These are phyloP conservation scores for Argopecten irradians DNA, from an alignment of 1,140 invertebrate species.

Conservation along the genomic window DNA sequence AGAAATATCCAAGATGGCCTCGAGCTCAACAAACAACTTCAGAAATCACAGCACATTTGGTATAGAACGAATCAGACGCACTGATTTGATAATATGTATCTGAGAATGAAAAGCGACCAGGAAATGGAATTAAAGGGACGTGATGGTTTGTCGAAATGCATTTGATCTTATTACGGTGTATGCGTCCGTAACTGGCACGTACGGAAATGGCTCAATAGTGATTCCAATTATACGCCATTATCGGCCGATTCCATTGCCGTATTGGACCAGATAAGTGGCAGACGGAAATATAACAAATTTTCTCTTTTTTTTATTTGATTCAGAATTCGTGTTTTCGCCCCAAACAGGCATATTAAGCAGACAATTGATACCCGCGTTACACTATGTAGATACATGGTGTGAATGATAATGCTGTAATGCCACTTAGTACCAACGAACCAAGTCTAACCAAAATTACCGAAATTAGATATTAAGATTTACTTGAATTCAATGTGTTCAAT, in stretches of 20 bases:
- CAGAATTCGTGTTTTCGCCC: not conserved
- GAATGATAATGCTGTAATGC: too few relatives aligned
- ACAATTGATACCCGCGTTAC: not conserved
- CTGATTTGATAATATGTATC: not conserved
- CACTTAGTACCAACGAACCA: too few relatives aligned
- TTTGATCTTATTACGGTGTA: slow-evolving; percentile 2
- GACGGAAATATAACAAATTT: slow-evolving; percentile 8
- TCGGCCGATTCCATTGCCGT: not conserved
- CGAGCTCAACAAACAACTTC: not conserved
- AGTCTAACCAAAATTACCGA: too few relatives aligned
- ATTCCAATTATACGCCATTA: not conserved
- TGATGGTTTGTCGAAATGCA: slow-evolving; percentile 21
- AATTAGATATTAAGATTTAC: too few relatives aligned
- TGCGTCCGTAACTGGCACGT: not conserved
- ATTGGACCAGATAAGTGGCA: not conserved
- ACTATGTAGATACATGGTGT: not conserved
- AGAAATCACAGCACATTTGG: not conserved
- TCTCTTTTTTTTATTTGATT: not conserved
- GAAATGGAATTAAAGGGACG: not conserved
- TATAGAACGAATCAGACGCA: not conserved
- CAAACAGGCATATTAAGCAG: not conserved
- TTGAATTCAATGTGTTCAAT: too few relatives aligned
- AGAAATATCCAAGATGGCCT: too few relatives aligned
- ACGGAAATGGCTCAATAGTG: slow-evolving; percentile 8
- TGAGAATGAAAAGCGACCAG: not conserved